Base-by-base conservation (phyloP, 37 sponge, comb jelly and placozoan species). In the Beroe ovata region DNA sequence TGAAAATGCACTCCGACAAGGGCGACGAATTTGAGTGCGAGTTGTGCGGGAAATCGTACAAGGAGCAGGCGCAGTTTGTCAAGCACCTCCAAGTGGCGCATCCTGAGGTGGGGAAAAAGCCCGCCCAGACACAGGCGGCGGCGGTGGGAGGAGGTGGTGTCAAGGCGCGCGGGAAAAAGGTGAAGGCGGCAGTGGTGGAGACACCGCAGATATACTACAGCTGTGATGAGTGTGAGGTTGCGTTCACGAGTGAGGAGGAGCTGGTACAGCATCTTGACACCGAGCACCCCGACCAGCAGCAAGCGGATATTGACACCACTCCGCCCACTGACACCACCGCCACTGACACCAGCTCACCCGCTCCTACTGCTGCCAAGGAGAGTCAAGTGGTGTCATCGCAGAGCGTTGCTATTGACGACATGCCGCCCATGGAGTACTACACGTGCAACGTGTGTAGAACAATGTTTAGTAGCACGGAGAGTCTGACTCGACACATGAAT, bases 21-120 rank as follows among this genome's bases (percentile, higher is more conserved):
- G 30, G 16, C 2, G 84, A 77, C 38, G 84, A 77, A 2, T 77
- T 77, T 40, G 84, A 77, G 84, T 77, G 84, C 41, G 84, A 77
- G 26, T 16, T 66, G 33, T 77, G 84, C 33, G 84, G 84, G 25
- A 39, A 36, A 54, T 21, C 28, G 4, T 77, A 42, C 84, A 77
- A 77, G 47, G 84, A 77, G 20, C 84, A 77, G 54, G 33, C 19
- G 33, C 54, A 77, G 84, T 77, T 77, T 19, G 84, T 77, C 16
- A 77, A 42, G 54, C 84, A 77, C 38, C 54, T 77, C 22, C 38
- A 77, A 36, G 54, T 42, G 28, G 84, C 84, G 4, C 84, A 77
- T 25, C 84, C 84, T 3, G 84, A 77, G 54, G 20, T 77, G 4
- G 47, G 3, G 1, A 35, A 77, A 21, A 42, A 42, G 47, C n/a